Evolutionary conservation across 2,888 invertebrate species (phyloP), one percentile per base, ranked within the genome.

Genomic region (Thereva unica): DNA sequence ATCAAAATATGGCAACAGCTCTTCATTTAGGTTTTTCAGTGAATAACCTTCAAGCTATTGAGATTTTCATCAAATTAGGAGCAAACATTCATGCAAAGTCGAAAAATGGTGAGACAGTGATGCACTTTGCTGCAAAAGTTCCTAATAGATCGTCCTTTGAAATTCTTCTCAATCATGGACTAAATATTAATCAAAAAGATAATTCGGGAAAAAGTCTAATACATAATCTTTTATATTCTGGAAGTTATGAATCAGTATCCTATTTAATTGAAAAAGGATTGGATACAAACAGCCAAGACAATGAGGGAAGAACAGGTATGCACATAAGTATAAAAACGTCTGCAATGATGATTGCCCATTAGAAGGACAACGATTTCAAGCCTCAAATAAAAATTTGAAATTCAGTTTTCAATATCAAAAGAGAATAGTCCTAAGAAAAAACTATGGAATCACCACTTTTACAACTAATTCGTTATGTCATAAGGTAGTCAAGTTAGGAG

Each of bases 1-100:
- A 57, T 34, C 37, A 57, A 35, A 44, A 57, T 44, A 35, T 23
- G 23, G 57, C 45, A 8, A 57, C 57, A 34, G 44, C 57, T 9
- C 9, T 57, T 8, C 57, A 57, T 45, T 41, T 57, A 41, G 57
- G 44, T 5, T 57, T 57, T 35, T 57, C 57, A 34, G 45, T 57
- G 9, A 44, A 44, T 8, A 57, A 57, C 34, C 35, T 35, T 23
- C 44, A 45, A n/a, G 57, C 57, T 42, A 57, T 57, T 6, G 45
- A 45, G 37, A n/a, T 57, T 5, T 10, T 57, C 7, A 9, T 57
- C 8, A 45, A 57, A 57, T n/a, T 57, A 45, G 57, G 57, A 5
- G 57, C 57, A 5, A 35, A 57, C 35, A 8, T 34, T 2, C 42
- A n/a, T 5, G 57, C 57, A 9, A 23, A 35, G 23, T 45, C 57